Base-by-base conservation (phyloP, 2,888 invertebrate genomes). In the Strigamia crassipes region DNA sequence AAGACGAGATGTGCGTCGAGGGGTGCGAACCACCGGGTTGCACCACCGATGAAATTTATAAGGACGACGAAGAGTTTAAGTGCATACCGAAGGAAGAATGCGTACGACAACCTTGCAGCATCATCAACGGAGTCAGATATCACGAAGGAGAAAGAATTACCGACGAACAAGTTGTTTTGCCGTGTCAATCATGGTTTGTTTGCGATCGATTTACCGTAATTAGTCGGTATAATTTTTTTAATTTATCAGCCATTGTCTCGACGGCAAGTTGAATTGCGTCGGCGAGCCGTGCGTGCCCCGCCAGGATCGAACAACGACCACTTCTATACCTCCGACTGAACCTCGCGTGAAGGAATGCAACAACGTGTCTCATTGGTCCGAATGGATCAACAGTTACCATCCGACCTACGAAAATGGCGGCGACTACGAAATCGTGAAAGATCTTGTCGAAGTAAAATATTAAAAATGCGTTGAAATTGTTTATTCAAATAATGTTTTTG, bases 21-120 rank as follows among this genome's bases (percentile, higher is more conserved):
- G 95, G 96, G 0, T 96, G 96, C 87, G 90, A 92, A 83, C 91
- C 92, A 1, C 93, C 93, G 85, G 88, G 91, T 4, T 96, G 96
- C 84, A 91, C 92, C 0, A 90, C 91, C 41, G 94, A 92, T 51
- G 90, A 92, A 84, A 92, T 96, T 0, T 94, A 93, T 87, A 89
- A 90, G 79, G 95, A 94, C 87, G 89, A 90, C 15, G 91, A 91
- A 0, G 91, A 92, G 73, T 88, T 88, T 0, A 92, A 93, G 51
- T 96, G 96, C 86, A 92, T 96, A 6, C 93, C 94, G 0, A 91
- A 92, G 81, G 90, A 91, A 0, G 89, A 91, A 78, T 96, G 96
- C 87, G 90, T 91, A 84, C 90, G 89, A 82, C 92, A 92, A 0
- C 88, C 92, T 1, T 95, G 95, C 85, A 89, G 93, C 89, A 90